Percentiles rank a stretch among this genome's conserved stretches.
Evolutionary conservation across 2,113 vertebrate genomes (phyloP).

Genomic region (Eulemur rufifrons): DNA sequence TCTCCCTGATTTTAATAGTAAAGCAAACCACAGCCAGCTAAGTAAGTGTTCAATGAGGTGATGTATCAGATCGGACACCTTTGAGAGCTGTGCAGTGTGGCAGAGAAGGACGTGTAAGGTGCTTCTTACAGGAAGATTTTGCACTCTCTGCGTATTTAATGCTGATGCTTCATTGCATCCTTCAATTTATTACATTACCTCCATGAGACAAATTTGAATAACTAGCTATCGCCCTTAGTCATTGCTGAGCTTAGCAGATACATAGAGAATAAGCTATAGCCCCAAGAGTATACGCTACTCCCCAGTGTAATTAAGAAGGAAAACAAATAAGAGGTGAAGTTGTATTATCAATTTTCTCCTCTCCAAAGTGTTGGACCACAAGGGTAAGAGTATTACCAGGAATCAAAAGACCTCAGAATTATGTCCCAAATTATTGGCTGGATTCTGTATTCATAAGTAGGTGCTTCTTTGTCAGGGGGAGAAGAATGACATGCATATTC

Average conservation of each 20-base stretch:
- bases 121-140: slow-evolving; percentile 60
- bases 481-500: not conserved
- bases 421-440: not conserved
- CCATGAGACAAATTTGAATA: slow-evolving; percentile 53
- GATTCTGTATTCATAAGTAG: not conserved
- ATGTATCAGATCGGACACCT: slow-evolving; percentile 43
- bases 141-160: slow-evolving; percentile 61
- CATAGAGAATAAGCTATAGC: slow-evolving; percentile 7
- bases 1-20: not conserved
- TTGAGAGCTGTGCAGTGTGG: slow-evolving; percentile 11
- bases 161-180: slow-evolving; percentile 66
- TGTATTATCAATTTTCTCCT: not conserved
- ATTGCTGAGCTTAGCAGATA: slow-evolving; percentile 71
- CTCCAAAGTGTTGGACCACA: not conserved
- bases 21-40: not conserved
- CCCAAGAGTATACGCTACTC: not conserved
- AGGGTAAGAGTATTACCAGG: not conserved
- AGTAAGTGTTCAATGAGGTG: slow-evolving; percentile 61
- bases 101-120: slow-evolving; percentile 63
- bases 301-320: slow-evolving; percentile 24
- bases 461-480: not conserved
- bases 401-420: not conserved
- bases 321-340: slow-evolving; percentile 15
- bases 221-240: slow-evolving; percentile 57
- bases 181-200: slow-evolving; percentile 64